phyloP scores from a whole-genome alignment of 2,888 invertebrate genomes.

The Sylvicola cinctus region DNA sequence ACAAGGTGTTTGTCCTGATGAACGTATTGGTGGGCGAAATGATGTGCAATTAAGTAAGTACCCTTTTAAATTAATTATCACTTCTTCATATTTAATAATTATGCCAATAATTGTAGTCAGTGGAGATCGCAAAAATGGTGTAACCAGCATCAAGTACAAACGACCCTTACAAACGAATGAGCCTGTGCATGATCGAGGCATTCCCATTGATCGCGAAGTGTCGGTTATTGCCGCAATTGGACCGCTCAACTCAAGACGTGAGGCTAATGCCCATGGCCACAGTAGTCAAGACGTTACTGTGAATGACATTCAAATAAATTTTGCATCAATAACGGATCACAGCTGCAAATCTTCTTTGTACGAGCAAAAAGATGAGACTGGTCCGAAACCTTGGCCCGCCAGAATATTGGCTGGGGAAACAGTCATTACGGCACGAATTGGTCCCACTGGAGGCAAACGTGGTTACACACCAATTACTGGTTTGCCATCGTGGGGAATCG shows the following conservation, averaged over 20 bases:
- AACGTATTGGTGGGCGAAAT: conserved; percentile 56
- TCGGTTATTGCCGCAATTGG: conserved; percentile 80
- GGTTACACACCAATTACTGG: conserved; percentile 69
- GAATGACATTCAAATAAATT: conserved; percentile 58
- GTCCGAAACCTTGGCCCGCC: conserved; percentile 47
- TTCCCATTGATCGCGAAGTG: conserved; percentile 43
- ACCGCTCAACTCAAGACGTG: conserved; percentile 52
- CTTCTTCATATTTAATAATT: neutral
- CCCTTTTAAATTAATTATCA: neutral
- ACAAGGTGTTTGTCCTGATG: conserved; percentile 71
- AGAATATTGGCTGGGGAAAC: conserved; percentile 38
- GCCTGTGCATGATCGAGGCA: conserved; percentile 44
- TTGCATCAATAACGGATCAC: conserved; percentile 46
- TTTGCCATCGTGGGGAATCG: conserved; percentile 70
- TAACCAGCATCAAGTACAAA: conserved; percentile 60
- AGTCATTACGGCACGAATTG: conserved; percentile 54
- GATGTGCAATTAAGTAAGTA: conserved; percentile 42
- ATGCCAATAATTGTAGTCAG: conserved; percentile 33
- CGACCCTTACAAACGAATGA: conserved; percentile 60
- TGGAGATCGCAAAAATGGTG: conserved; percentile 55
- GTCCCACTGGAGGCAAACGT: conserved; percentile 36
- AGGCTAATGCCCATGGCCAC: conserved; percentile 63
- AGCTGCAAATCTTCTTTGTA: conserved; percentile 47
- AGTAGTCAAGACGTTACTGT: conserved; percentile 20
- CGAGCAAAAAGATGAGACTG: conserved; percentile 34